Conservation (phyloP, 2,888 invertebrate species). For the Plagiodera versicolora region DNA sequence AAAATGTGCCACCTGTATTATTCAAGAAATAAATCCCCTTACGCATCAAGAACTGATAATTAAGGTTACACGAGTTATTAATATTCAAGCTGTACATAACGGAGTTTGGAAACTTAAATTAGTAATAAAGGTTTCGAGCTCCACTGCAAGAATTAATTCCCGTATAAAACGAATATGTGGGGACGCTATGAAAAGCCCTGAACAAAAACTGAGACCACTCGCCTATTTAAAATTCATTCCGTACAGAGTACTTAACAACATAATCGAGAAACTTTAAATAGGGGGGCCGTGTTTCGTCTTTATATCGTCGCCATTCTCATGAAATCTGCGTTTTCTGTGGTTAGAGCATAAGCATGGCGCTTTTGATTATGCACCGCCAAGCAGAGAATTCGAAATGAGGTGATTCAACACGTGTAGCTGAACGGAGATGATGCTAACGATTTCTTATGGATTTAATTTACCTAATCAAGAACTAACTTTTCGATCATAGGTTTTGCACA, state of each 20-base stretch:
- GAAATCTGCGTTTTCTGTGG: not conserved
- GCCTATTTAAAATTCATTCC: slow-evolving; percentile 45
- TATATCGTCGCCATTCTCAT: slow-evolving; percentile 27
- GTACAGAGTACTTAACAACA: slow-evolving; percentile 43
- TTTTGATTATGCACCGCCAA: not conserved
- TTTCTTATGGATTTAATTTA: no score
- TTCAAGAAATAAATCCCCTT: not conserved
- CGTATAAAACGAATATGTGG: slow-evolving; percentile 37
- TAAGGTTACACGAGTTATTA: slow-evolving; percentile 29
- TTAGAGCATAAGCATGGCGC: not conserved
- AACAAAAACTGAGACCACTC: slow-evolving; percentile 14
- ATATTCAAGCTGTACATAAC: slow-evolving; percentile 31
- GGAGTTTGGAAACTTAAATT: slow-evolving; percentile 40
- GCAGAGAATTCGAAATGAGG: not conserved
- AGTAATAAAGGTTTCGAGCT: slow-evolving; percentile 37
- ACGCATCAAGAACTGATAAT: slow-evolving; percentile 17
- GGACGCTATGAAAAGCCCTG: slow-evolving; percentile 15
- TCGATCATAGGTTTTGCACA: no score
- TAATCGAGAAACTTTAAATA: slow-evolving; percentile 46
- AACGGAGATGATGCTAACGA: no score
- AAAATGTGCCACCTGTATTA: not conserved
- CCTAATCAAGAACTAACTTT: no score
- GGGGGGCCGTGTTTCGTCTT: slow-evolving; percentile 27
- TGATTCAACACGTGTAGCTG: not conserved
- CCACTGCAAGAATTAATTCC: slow-evolving; percentile 38